Percentiles rank a stretch among this genome's conserved stretches.
phyloP scores from a whole-genome alignment of 2,113 vertebrate genomes.

The Coptodon rendalli region DNA sequence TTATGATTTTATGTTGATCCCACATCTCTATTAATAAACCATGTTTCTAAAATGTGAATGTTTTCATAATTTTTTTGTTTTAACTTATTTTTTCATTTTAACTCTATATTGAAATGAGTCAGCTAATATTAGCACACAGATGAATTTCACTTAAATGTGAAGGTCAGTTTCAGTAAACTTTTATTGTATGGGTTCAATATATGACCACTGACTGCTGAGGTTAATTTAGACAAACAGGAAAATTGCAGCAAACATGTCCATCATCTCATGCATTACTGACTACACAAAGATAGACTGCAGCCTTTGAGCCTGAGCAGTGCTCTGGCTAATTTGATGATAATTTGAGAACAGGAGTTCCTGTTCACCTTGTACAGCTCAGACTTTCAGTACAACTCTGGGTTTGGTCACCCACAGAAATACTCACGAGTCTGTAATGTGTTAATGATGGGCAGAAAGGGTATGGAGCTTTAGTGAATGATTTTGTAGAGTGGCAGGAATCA shows the following conservation, averaged over 20 bases:
- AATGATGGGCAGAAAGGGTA: too few species aligned
- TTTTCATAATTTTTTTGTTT: background rate
- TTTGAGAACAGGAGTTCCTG: too few species aligned
- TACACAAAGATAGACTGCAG: too few species aligned
- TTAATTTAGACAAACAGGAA: background rate
- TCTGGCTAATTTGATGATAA: too few species aligned
- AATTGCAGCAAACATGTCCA: background rate
- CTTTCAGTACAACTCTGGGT: too few species aligned
- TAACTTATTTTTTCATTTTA: background rate
- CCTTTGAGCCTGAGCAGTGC: too few species aligned
- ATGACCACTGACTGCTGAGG: background rate
- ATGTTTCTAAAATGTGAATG: background rate
- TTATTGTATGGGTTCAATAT: background rate
- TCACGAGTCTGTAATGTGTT: too few species aligned
- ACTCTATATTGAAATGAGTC: background rate
- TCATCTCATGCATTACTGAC: too few species aligned
- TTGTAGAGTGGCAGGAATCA: too few species aligned
- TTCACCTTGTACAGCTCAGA: too few species aligned
- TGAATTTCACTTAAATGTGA: background rate
- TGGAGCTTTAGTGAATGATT: too few species aligned
- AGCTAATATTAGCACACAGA: background rate
- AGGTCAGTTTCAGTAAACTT: background rate
- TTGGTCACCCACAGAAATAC: too few species aligned
- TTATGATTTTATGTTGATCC: background rate
- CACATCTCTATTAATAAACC: background rate